Evolutionary conservation across 2,797 vertebrate genomes (phyloP).

Genomic region (Hypotaenidia okinawae): DNA sequence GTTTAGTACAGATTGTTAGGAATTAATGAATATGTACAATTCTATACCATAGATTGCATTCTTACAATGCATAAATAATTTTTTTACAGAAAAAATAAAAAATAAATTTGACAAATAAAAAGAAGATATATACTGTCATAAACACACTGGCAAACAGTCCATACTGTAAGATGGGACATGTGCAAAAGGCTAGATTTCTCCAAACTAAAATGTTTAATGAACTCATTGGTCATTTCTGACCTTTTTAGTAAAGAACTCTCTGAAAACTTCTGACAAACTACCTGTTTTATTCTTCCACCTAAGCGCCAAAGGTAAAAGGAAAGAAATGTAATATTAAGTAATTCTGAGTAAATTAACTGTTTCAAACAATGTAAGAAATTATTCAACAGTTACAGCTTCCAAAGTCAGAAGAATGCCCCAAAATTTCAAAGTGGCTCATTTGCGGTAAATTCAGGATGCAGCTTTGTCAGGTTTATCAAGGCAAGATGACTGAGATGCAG

Average conservation of each 20-base stretch:
- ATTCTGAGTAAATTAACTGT: slow-evolving; percentile 32
- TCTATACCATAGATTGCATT: slow-evolving; percentile 81
- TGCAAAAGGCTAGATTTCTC: slow-evolving; percentile 75
- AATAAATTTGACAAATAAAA: slow-evolving; percentile 76
- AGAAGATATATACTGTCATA: slow-evolving; percentile 64
- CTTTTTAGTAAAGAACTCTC: slow-evolving; percentile 52
- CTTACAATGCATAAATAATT: slow-evolving; percentile 78
- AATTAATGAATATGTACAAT: slow-evolving; percentile 83
- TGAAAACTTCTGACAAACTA: slow-evolving; percentile 61
- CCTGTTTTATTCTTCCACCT: slow-evolving; percentile 28
- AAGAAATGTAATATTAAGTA: slow-evolving; percentile 51
- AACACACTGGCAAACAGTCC: slow-evolving; percentile 72
- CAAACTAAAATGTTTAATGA: slow-evolving; percentile 60
- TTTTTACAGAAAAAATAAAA: slow-evolving; percentile 73
- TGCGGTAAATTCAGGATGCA: slow-evolving; percentile 77
- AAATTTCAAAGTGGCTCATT: slow-evolving; percentile 72
- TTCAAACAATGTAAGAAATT: slow-evolving; percentile 69
- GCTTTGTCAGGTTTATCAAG: slow-evolving; percentile 80
- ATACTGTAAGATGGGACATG: slow-evolving; percentile 71
- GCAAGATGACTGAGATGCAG: slow-evolving; percentile 74
- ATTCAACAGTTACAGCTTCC: slow-evolving; percentile 64
- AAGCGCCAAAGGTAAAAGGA: slow-evolving; percentile 52
- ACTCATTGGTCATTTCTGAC: slow-evolving; percentile 49
- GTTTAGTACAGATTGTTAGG: slow-evolving; percentile 81
- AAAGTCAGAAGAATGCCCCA: slow-evolving; percentile 76